Conservation (phyloP, 2,113 vertebrate species). For the Ibidorhyncha struthersii region DNA sequence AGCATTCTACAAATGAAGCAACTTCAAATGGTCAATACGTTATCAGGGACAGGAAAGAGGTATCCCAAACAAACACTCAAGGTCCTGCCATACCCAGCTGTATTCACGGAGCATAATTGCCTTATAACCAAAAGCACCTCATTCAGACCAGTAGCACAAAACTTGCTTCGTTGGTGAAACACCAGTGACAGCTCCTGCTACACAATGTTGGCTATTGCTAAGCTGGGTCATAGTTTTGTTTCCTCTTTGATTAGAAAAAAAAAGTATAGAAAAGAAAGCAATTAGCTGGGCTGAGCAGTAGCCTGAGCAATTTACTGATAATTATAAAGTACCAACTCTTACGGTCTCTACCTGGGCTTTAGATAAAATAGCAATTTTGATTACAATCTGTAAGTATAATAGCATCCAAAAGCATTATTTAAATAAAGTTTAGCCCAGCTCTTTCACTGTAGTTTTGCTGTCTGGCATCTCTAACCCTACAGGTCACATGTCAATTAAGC, state of each 20-base stretch:
- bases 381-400: background rate
- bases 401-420: constrained; percentile 12
- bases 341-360: background rate
- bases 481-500: background rate
- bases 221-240: background rate
- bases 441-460: background rate
- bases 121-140: background rate
- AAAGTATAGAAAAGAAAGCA: background rate
- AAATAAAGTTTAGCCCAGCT: background rate
- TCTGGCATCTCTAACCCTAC: background rate
- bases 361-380: background rate
- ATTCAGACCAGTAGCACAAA: background rate
- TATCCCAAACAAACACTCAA: background rate
- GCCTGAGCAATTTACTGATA: background rate
- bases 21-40: background rate
- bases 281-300: background rate
- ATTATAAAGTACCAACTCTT: background rate
- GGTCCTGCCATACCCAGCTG: background rate
- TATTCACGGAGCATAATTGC: background rate
- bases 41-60: background rate
- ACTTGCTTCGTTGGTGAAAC: background rate
- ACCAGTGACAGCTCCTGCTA: background rate
- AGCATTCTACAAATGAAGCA: background rate
- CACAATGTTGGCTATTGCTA: background rate
- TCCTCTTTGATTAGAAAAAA: background rate